Base-by-base conservation (phyloP, 2,113 vertebrate genomes). In the Zingel zingel region DNA sequence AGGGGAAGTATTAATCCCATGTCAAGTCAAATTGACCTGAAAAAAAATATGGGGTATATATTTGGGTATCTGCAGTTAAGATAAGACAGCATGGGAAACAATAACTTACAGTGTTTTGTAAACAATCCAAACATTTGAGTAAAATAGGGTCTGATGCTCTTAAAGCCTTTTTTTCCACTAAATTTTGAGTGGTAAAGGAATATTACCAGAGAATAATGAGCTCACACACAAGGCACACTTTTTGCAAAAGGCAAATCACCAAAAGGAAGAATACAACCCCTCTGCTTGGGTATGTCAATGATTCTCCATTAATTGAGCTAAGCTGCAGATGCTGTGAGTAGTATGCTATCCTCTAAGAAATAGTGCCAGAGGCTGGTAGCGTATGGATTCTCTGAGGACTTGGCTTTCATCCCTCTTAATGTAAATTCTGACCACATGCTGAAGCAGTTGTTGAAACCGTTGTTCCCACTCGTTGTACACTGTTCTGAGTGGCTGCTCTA, bases 401-500 rank as follows among this genome's bases (percentile, higher is more conserved):
- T 86, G 79, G 74, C 53, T 25, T 76, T 79, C 66, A 70, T 78
- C 74, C 23, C 48, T 21, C 15, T 61, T 65, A 11, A 30, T 77
- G 86, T 68, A 86, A 83, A 89, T 87, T 74, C 47, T 43, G 54
- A 71, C 81, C 86, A 89, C 33, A 89, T 89, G 82, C 68, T 69
- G 58, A 11, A 69, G 30, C 36, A 30, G 25, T 33, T 68, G 64
- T 58, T 18, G 23, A 72, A 78, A 62, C 51, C 56, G 0, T 23
- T 81, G 33, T 33, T 59, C 25, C 59, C 16, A 70, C 2, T 18
- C 14, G 4, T 15, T 30, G 19, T 11, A 57, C 15, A 14, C 21
- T 48, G 72, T 61, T 0, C n/a, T 47, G 51, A 25, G 7, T n/a
- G 14, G 57, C 25, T 59, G 19, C 43, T 36, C 25, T 21, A 18